phyloP scores from a whole-genome alignment of 1,140 invertebrate species.

The Euborellia annulipes region DNA sequence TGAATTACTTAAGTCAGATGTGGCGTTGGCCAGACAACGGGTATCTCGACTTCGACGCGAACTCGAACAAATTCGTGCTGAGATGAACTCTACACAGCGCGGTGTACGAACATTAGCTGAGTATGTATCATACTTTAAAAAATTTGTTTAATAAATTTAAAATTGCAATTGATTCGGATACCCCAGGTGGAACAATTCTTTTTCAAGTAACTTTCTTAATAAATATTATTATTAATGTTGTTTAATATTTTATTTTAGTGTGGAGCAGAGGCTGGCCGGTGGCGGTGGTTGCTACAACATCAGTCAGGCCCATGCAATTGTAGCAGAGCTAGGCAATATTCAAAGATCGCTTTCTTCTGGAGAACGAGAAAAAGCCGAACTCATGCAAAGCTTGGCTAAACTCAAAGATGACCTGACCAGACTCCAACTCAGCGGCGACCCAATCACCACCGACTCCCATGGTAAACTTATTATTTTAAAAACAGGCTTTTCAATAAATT shows the following conservation, averaged over 20 bases:
- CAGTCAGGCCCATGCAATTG: conserved; percentile 83
- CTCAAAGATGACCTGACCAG: conserved; percentile 84
- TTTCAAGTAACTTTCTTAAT: too few species aligned
- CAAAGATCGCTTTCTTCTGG: conserved; percentile 78
- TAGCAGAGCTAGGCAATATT: conserved; percentile 81
- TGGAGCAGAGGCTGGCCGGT: conserved; percentile 77
- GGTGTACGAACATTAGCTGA: conserved; percentile 82
- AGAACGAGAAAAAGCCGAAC: conserved; percentile 80
- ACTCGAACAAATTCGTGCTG: conserved; percentile 76
- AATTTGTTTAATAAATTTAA: too few species aligned
- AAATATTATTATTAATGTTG: too few species aligned
- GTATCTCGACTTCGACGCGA: conserved; percentile 80
- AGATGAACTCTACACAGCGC: conserved; percentile 79
- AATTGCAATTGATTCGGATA: too few species aligned
- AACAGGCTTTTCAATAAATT: too few species aligned
- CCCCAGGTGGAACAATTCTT: too few species aligned
- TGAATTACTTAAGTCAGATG: conserved; percentile 81
- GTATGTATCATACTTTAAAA: conserved; percentile 34
- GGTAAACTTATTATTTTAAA: too few species aligned
- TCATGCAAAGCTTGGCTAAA: conserved; percentile 85
- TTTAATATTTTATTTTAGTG: conserved; percentile 44
- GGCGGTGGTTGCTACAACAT: conserved; percentile 79
- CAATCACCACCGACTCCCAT: too few species aligned
- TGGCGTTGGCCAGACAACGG: conserved; percentile 70
- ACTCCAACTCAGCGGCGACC: conserved; percentile 49